These are phyloP conservation scores for Drosophila silvestris DNA, from an alignment of 2,888 invertebrate genomes.

Conservation along the genomic window DNA sequence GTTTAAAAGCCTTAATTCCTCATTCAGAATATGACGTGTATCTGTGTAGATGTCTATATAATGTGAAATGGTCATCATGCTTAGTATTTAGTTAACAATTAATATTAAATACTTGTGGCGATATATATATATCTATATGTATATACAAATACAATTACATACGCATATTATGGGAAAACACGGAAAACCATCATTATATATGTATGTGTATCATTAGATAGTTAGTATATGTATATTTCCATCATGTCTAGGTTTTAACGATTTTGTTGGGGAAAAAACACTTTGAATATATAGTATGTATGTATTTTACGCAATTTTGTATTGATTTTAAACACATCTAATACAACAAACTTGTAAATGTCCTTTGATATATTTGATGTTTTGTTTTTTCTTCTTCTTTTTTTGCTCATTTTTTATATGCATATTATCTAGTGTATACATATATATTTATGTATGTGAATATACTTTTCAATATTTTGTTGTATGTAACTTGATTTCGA, in stretches of 20 bases:
- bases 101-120: constrained; percentile 36
- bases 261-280: constrained; percentile 43
- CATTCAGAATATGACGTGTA: constrained; percentile 4
- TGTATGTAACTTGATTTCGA: constrained; percentile 52
- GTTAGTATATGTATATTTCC: constrained; percentile 39
- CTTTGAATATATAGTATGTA: constrained; percentile 33
- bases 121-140: constrained; percentile 19
- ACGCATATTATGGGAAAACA: constrained; percentile 70
- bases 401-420: constrained; percentile 29
- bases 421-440: constrained; percentile 41
- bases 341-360: constrained; percentile 64
- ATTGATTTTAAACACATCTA: constrained; percentile 68
- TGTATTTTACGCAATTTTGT: constrained; percentile 26
- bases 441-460: constrained; percentile 36
- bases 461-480: constrained; percentile 39
- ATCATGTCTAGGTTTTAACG: constrained; percentile 9
- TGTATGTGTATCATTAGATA: constrained; percentile 34
- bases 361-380: constrained; percentile 58
- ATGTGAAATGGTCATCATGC: constrained; percentile 67
- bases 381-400: constrained; percentile 3
- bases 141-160: constrained; percentile 60
- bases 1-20: constrained; percentile 20
- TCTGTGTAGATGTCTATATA: constrained; percentile 14
- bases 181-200: constrained; percentile 74
- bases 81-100: constrained; percentile 80